Conservation (phyloP, 1,140 invertebrate species). For the Drosophila murphyi region DNA sequence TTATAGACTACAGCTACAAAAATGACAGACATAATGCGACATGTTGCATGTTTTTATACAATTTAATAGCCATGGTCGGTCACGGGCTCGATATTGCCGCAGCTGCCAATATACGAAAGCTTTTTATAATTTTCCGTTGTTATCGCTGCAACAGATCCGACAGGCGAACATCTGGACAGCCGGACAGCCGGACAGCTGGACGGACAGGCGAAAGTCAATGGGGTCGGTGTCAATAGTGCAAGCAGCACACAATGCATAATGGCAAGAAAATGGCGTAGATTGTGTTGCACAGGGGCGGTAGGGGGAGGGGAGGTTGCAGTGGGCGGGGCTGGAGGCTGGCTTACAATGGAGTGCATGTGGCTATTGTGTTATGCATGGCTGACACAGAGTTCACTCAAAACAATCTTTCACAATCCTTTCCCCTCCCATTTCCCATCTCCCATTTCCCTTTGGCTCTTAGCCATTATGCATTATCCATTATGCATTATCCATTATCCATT, state of each 20-base stretch:
- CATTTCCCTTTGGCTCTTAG: neutral
- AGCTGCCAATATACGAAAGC: constrained; percentile 37
- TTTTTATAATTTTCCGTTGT: constrained; percentile 35
- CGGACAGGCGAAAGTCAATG: constrained; percentile 18
- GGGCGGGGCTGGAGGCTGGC: constrained; percentile 1
- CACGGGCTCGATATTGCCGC: constrained; percentile 3
- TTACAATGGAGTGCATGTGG: constrained; percentile 41
- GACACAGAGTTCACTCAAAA: constrained; percentile 57
- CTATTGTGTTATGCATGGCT: constrained; percentile 55
- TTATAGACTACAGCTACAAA: neutral
- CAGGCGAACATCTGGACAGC: neutral
- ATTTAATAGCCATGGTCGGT: constrained; percentile 18
- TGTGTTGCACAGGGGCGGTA: constrained; percentile 43
- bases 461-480: constrained; percentile 6
- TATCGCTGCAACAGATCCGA: constrained; percentile 31
- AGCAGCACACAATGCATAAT: constrained; percentile 48
- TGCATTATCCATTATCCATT: constrained; percentile 2
- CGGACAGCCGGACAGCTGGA: neutral
- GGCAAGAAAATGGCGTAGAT: constrained; percentile 70
- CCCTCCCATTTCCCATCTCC: neutral
- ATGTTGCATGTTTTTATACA: neutral
- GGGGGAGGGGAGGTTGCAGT: neutral
- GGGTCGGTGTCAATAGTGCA: constrained; percentile 56
- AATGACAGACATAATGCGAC: constrained; percentile 21
- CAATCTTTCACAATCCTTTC: constrained; percentile 21